Evolutionary conservation across 2,113 vertebrate species (phyloP), one percentile per base, ranked within the genome.

Genomic region (Aleadryas rufinucha): DNA sequence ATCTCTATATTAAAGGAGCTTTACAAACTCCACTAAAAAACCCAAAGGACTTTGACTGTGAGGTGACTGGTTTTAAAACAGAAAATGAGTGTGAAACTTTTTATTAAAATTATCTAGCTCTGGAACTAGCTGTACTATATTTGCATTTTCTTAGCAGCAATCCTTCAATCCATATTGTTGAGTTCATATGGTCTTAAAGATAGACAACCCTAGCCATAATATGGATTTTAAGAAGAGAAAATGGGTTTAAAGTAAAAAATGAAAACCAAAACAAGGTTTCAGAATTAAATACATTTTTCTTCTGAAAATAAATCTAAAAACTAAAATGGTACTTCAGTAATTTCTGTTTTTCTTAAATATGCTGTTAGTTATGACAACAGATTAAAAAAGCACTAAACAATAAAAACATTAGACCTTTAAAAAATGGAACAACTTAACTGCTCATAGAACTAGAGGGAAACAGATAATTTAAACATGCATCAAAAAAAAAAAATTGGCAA

Each of bases 1-100:
- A 93, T 88, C 71, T 90, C 47, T 77, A 8, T 44, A 87, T 69
- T 96, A 96, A 87, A 90, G 37, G 37, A 91, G 82, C n/a, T 88
- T 92, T 84, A 66, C 41, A 47, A 88, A 77, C 14, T 78, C 31
- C 53, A 59, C 35, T 54, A 65, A 80, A 91, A 90, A 88, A 24
- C 16, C 20, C 17, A 59, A 80, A 93, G 16, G 49, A 56, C 10
- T 91, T 42, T 13, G 19, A 60, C 59, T 74, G 35, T 1, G 5
- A 82, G n/a, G n/a, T 33, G 22, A 31, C 17, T 81, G 27, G 13
- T 86, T 83, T 77, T 44, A 37, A 84, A 95, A 59, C 11, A 86
- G 66, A 77, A 90, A 83, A 78, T n/a, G 13, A 89, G 6, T 19
- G 6, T 31, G 33, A 86, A 80, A 54, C 6, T 44, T 90, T 52